These are phyloP conservation scores for Druon quercuslanigerum DNA, from an alignment of 1,140 invertebrate species.

Conservation along the genomic window DNA sequence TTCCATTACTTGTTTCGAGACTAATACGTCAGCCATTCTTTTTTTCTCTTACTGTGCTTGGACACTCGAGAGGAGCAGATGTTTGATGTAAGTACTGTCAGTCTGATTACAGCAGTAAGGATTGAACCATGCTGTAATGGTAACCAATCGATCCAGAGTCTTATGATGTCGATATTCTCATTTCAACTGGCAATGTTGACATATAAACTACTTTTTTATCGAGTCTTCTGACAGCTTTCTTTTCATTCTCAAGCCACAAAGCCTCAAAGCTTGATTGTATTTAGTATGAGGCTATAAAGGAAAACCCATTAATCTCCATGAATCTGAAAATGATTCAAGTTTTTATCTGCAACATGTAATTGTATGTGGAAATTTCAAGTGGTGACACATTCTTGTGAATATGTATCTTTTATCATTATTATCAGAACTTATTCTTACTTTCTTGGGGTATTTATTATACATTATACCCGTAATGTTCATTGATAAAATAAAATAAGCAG, in stretches of 20 bases:
- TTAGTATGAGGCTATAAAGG: background rate
- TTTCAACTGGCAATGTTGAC: background rate
- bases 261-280: background rate
- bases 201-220: background rate
- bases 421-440: too few species aligned
- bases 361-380: background rate
- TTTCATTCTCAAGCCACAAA: too few species aligned
- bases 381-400: too few species aligned
- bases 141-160: slow-evolving; percentile 41
- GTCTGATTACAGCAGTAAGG: slow-evolving; percentile 38
- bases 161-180: background rate
- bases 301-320: background rate
- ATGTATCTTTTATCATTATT: too few species aligned
- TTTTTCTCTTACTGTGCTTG: slow-evolving; percentile 45
- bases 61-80: slow-evolving; percentile 45
- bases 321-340: slow-evolving; percentile 31
- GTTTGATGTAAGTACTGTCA: slow-evolving; percentile 31
- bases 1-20: slow-evolving; percentile 47
- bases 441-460: slow-evolving; percentile 27
- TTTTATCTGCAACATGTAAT: background rate
- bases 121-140: slow-evolving; percentile 35
- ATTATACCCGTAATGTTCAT: slow-evolving; percentile 9
- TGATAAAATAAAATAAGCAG: too few species aligned
- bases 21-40: slow-evolving; percentile 24
- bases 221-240: background rate